These are phyloP conservation scores for Microcaecilia unicolor DNA, from an alignment of 2,797 vertebrate species.

Conservation along the genomic window DNA sequence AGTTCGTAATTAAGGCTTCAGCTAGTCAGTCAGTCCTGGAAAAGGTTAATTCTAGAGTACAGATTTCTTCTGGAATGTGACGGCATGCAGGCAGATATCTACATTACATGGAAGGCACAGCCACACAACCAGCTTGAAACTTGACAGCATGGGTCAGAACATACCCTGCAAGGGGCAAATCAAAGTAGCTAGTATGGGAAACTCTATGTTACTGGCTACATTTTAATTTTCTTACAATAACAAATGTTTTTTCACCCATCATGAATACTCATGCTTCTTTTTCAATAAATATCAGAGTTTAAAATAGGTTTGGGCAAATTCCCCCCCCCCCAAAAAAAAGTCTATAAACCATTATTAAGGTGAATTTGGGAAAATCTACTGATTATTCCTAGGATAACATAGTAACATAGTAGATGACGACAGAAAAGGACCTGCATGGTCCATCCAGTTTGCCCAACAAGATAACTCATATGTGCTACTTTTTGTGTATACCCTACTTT, in stretches of 20 bases:
- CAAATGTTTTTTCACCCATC: background rate
- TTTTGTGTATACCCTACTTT: too few species aligned
- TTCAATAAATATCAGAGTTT: too few species aligned
- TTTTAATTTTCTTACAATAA: background rate
- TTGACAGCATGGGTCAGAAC: background rate
- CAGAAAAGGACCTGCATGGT: too few species aligned
- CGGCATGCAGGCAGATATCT: slow-evolving; percentile 2
- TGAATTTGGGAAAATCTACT: too few species aligned
- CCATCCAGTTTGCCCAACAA: too few species aligned
- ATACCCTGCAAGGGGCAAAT: background rate
- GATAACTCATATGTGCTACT: too few species aligned
- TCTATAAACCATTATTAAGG: too few species aligned
- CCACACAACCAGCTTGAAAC: background rate
- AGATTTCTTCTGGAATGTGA: accelerated
- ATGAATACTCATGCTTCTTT: too few species aligned
- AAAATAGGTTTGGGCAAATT: too few species aligned
- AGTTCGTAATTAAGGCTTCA: background rate
- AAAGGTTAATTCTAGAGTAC: background rate
- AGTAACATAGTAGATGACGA: too few species aligned
- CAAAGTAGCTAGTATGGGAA: background rate
- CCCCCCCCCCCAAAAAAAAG: too few species aligned
- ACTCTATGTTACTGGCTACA: background rate
- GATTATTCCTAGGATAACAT: too few species aligned
- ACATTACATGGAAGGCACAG: background rate
- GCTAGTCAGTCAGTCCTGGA: background rate